Conservation (phyloP, 2,888 invertebrate species). For the Pristionchus entomophagus region DNA sequence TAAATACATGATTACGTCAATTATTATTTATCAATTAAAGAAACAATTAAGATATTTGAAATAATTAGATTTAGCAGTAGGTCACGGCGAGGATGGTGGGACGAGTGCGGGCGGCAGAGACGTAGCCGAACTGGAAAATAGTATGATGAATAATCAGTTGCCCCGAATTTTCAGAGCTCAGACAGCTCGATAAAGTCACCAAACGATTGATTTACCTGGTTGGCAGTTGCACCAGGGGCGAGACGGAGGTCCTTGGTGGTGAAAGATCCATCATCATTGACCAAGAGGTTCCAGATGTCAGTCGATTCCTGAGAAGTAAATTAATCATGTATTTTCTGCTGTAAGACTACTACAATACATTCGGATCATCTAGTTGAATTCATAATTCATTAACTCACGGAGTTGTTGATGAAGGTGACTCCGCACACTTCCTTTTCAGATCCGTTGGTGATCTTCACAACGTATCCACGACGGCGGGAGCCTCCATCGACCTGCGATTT, state of each 20-base stretch:
- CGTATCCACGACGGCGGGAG: neutral
- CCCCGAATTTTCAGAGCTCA: neutral
- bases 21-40: too few species aligned
- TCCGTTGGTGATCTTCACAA: constrained; percentile 8
- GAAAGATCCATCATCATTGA: neutral
- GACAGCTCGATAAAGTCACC: neutral
- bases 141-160: neutral
- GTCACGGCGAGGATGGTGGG: neutral
- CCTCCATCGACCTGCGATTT: neutral
- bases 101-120: neutral
- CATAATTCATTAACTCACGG: neutral
- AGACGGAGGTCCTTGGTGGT: neutral
- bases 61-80: neutral
- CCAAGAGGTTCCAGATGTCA: neutral
- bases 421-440: constrained; percentile 19
- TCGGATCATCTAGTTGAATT: too few species aligned
- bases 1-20: too few species aligned
- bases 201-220: neutral
- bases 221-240: neutral
- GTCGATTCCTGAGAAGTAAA: neutral
- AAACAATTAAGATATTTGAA: neutral
- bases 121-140: neutral
- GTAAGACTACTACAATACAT: too few species aligned
- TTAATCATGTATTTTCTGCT: too few species aligned
- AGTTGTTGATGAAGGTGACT: neutral